Conservation (phyloP, 2,797 vertebrate species). For the Sylvia borin region DNA sequence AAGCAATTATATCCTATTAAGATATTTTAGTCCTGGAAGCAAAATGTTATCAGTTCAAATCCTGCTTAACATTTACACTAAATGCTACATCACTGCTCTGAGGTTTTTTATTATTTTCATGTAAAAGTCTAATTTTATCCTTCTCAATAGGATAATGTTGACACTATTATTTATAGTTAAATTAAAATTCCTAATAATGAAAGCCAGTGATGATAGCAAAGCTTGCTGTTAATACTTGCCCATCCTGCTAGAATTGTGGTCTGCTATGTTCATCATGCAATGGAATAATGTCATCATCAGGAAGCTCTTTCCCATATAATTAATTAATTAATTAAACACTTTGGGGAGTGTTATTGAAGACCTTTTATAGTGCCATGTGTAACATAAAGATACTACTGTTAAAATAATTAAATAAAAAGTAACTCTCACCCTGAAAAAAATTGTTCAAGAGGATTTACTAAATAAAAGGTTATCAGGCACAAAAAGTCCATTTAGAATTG, state of each 20-base stretch:
- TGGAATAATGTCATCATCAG: constrained; percentile 29
- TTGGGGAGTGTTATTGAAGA: neutral
- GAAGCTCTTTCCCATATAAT: constrained; percentile 44
- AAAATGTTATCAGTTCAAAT: neutral
- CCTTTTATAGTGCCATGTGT: neutral
- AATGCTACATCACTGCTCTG: neutral
- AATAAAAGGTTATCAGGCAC: neutral
- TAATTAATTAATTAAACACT: constrained; percentile 47
- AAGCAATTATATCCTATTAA: constrained; percentile 29
- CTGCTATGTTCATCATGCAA: neutral
- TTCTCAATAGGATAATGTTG: constrained; percentile 13
- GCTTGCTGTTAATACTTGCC: constrained; percentile 23
- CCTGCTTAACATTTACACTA: constrained; percentile 14
- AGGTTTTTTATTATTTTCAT: neutral
- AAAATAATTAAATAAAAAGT: constrained; percentile 44
- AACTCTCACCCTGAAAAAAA: neutral
- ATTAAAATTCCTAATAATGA: constrained; percentile 48
- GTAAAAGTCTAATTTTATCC: constrained; percentile 14
- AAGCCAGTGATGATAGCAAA: constrained; percentile 41
- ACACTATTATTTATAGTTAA: constrained; percentile 52
- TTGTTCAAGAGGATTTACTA: neutral
- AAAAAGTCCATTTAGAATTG: neutral
- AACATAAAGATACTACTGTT: neutral
- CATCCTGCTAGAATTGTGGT: neutral
- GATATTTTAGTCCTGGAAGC: constrained; percentile 11